These are phyloP conservation scores for Callimorpha dominula DNA, from an alignment of 2,888 invertebrate genomes.

Conservation along the genomic window DNA sequence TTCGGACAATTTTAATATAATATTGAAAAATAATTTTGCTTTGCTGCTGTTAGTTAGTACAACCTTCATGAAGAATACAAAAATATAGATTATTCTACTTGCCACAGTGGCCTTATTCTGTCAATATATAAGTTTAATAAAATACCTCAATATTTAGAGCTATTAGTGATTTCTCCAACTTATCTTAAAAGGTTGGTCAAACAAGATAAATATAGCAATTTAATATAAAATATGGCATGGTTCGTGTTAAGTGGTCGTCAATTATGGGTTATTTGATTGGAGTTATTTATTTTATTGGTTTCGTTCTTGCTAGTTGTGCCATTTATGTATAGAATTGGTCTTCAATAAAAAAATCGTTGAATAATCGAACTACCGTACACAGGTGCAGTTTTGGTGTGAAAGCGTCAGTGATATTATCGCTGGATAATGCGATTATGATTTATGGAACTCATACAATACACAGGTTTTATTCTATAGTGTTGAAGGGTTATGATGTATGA, in stretches of 20 bases:
- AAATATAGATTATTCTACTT: no score
- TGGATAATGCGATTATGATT: not conserved
- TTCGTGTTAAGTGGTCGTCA: slow-evolving; percentile 14
- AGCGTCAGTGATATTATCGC: not conserved
- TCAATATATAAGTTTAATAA: not conserved
- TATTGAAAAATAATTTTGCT: no score
- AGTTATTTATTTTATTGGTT: slow-evolving; percentile 15
- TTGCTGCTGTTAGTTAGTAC: no score
- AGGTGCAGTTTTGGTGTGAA: not conserved
- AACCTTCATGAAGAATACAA: not conserved
- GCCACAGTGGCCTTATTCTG: not conserved
- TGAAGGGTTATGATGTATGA: no score
- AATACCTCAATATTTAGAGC: not conserved
- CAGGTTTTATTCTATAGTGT: no score
- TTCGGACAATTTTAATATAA: no score
- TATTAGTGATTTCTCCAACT: not conserved
- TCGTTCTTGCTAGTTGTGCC: slow-evolving; percentile 1
- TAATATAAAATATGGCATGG: slow-evolving; percentile 3
- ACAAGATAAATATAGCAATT: slow-evolving; percentile 3
- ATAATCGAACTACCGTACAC: not conserved
- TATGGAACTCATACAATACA: no score
- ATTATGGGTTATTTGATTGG: slow-evolving; percentile 10
- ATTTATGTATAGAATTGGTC: not conserved
- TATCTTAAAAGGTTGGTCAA: not conserved
- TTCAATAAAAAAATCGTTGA: not conserved